Base-by-base conservation (phyloP, 1,140 invertebrate genomes). In the Andricus grossulariae region DNA sequence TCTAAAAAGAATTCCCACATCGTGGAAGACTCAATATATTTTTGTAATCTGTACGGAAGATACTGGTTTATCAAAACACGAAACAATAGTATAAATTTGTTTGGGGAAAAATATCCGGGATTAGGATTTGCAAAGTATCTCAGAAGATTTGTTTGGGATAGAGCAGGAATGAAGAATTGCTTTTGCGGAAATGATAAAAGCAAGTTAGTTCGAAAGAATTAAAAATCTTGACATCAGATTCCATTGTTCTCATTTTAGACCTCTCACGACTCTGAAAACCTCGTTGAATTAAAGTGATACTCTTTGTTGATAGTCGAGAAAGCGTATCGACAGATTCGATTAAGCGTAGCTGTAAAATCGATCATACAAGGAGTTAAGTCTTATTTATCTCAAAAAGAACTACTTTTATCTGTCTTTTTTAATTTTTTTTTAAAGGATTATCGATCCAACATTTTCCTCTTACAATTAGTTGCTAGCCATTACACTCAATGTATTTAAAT, bases 281-380 rank as follows among this genome's bases (percentile, higher is more conserved):
- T 54, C 52, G 18, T 16, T 45, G 18, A 54, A 54, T 54, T 54
- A n/a, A 54, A 18, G 16, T 54, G 52, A 54, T 54, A 55, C 21
- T 55, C 18, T 18, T 21, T 55, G 25, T 39, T 15, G 66, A 73
- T 21, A 54, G 51, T 51, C 50, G 78, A 73, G 83, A 84, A 84
- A 84, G 83, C 83, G 83, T 84, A 84, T 84, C 80, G 80, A 80
- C 82, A 60, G 70, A 66, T 75, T 72, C 75, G 74, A 84, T 84
- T 75, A 55, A 73, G 21, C 60, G 21, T 11, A 45, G 21, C 72
- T 13, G 13, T 54, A 55, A 55, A 55, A 55, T 55, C 54, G 21
- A 55, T 55, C 54, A 19, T 3, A 11, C 19, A 55, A 18, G 8
- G 18, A 55, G 18, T 55, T 55, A 19, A 55, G 19, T 19, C 54